Conservation (phyloP, 2,888 invertebrate genomes). For the Laothoe populi region DNA sequence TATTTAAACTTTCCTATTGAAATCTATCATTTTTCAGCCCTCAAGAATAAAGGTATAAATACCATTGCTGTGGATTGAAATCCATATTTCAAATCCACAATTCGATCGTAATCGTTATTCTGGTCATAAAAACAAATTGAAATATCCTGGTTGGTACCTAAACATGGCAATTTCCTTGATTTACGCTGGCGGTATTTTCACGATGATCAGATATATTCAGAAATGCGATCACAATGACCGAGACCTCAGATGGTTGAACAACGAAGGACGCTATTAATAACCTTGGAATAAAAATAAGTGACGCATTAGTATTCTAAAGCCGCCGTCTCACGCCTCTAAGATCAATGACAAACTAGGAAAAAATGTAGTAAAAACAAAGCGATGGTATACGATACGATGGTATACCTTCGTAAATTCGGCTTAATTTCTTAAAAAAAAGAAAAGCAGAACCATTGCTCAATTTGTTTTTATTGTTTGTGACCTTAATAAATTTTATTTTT, state of each 20-base stretch:
- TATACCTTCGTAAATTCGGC: not conserved
- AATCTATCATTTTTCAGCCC: too few species aligned
- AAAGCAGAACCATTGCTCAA: too few species aligned
- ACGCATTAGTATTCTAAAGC: not conserved
- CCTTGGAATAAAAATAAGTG: not conserved
- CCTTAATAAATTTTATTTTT: not conserved
- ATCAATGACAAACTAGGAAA: not conserved
- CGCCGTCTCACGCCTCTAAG: not conserved
- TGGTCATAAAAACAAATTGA: not conserved
- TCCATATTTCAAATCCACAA: too few species aligned
- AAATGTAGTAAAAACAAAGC: not conserved
- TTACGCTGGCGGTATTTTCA: not conserved
- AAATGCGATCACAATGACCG: not conserved
- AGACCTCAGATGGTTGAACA: not conserved
- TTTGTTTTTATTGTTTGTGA: not conserved
- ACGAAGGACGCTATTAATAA: not conserved
- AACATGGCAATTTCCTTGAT: not conserved
- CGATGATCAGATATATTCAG: not conserved
- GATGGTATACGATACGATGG: not conserved
- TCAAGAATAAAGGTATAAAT: too few species aligned
- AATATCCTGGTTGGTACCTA: not conserved
- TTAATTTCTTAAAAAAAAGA: too few species aligned
- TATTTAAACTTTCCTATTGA: too few species aligned
- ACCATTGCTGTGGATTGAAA: too few species aligned
- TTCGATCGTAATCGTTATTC: not conserved